Evolutionary conservation across 2,797 vertebrate species (phyloP).

Genomic region (Onychomys torridus): DNA sequence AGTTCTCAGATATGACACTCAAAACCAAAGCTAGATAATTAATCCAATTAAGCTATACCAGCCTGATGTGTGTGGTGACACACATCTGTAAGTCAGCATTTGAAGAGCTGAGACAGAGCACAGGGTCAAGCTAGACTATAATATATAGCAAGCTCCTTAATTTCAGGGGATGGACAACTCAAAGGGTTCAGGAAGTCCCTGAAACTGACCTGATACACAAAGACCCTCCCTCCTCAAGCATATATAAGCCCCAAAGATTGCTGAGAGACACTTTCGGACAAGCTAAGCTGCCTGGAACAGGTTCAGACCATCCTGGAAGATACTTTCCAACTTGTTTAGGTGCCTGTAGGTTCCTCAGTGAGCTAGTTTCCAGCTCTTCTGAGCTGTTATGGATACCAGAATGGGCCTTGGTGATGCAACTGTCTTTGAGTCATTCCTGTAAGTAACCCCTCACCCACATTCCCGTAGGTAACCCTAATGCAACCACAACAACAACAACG

Average conservation of each 20-base stretch:
- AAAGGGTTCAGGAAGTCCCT: neutral
- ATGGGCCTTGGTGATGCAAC: neutral
- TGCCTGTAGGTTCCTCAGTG: neutral
- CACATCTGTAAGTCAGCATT: neutral
- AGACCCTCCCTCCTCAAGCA: neutral
- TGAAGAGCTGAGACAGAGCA: neutral
- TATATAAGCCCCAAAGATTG: neutral
- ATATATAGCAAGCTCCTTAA: neutral
- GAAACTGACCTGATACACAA: neutral
- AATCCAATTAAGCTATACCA: neutral
- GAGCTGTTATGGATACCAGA: neutral
- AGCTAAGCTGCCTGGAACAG: neutral
- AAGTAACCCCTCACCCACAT: neutral
- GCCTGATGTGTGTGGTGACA: neutral
- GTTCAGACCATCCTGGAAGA: neutral
- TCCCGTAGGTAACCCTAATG: neutral
- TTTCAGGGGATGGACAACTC: neutral
- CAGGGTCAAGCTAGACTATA: neutral
- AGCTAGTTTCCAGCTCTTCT: neutral
- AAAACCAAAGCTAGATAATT: conserved; percentile 28
- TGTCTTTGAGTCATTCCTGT: neutral
- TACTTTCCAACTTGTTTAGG: neutral
- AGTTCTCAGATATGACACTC: neutral
- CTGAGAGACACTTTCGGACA: neutral
- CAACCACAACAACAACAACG: neutral